These are phyloP conservation scores for Stenodema calcarata DNA, from an alignment of 2,888 invertebrate species.

Conservation along the genomic window DNA sequence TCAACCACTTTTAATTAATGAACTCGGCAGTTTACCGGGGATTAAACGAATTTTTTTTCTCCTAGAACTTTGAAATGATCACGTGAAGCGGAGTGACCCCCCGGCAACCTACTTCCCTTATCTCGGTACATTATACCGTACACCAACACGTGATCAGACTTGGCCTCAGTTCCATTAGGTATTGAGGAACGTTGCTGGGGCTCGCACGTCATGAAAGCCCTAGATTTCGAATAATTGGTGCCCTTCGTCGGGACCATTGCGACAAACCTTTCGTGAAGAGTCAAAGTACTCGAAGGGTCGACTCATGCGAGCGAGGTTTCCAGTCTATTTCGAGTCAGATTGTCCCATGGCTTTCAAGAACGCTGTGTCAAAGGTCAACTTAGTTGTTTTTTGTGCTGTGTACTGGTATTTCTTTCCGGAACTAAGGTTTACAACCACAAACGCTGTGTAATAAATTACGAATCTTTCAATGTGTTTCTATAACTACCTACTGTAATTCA, in stretches of 20 bases:
- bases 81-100: neutral
- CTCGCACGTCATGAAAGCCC: constrained; percentile 10
- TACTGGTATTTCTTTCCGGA: neutral
- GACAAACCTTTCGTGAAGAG: constrained; percentile 9
- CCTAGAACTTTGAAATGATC: neutral
- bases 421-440: neutral
- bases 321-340: neutral
- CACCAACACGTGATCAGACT: neutral
- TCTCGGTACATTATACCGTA: neutral
- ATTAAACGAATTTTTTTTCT: neutral
- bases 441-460: neutral
- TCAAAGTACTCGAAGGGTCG: neutral
- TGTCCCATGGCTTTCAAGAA: neutral
- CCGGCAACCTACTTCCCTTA: constrained; percentile 9
- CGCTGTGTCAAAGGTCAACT: neutral
- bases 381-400: neutral
- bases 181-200: neutral
- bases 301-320: neutral
- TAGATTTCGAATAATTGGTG: neutral
- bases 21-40: neutral
- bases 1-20: neutral
- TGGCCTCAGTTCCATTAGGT: neutral
- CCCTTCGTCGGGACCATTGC: neutral
- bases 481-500: neutral
- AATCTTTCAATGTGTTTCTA: neutral